phyloP scores from a whole-genome alignment of 2,113 vertebrate genomes.

The Caranx melampygus region DNA sequence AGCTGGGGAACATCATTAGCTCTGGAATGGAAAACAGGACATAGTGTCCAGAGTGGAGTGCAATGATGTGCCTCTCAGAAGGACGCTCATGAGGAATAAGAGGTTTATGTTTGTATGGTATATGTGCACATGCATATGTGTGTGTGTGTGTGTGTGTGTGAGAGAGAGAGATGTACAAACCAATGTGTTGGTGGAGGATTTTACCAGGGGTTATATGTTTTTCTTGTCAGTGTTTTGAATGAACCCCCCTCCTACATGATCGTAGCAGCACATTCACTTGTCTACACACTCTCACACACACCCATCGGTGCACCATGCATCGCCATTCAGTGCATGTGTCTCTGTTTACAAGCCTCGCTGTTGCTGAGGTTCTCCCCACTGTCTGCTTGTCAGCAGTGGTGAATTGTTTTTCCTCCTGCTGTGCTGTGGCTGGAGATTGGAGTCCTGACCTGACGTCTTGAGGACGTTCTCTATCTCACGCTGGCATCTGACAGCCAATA shows the following conservation, averaged over 20 bases:
- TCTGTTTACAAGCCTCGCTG: conserved; percentile 34
- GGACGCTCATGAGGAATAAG: conserved; percentile 34
- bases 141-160: neutral
- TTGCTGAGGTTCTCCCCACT: conserved; percentile 28
- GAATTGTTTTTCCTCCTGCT: conserved; percentile 67
- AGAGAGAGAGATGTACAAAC: neutral
- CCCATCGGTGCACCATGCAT: neutral
- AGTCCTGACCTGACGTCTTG: conserved; percentile 77
- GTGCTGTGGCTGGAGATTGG: conserved; percentile 70
- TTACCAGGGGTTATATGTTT: conserved; percentile 30
- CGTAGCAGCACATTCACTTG: neutral
- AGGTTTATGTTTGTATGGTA: neutral
- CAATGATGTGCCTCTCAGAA: conserved; percentile 46
- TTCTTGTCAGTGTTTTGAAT: neutral
- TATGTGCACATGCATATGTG: neutral
- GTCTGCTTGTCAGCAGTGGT: conserved; percentile 44
- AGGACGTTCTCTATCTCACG: conserved; percentile 65
- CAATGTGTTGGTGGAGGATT: neutral
- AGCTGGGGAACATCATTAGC: conserved; percentile 62
- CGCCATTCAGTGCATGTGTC: conserved; percentile 20
- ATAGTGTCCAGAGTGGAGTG: conserved; percentile 49
- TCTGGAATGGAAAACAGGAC: conserved; percentile 53
- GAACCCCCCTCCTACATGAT: neutral
- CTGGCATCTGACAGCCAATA: conserved; percentile 74
- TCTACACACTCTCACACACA: neutral